phyloP scores from a whole-genome alignment of 2,113 vertebrate species.

The Cyanocitta stelleri region DNA sequence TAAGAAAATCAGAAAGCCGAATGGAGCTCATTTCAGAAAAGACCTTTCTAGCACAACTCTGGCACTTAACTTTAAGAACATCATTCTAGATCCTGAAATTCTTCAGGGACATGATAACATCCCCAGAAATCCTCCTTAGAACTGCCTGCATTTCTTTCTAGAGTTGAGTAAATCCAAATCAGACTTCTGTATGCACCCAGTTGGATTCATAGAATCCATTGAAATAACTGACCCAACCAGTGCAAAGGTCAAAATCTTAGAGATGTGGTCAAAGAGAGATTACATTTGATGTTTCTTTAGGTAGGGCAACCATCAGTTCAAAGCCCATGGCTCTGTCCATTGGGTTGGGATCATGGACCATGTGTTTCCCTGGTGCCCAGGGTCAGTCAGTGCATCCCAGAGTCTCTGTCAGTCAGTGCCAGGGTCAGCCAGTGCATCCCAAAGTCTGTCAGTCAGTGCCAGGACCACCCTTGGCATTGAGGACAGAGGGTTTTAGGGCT shows the following conservation, averaged over 20 bases:
- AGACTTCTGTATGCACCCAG: not conserved
- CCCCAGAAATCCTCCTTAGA: not conserved
- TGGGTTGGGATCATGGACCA: accelerated
- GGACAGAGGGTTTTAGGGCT: not conserved
- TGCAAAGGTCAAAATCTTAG: not conserved
- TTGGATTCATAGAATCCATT: not conserved
- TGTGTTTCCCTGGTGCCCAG: not conserved
- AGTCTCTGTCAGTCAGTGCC: not conserved
- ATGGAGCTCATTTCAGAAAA: not conserved
- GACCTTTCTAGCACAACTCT: not conserved
- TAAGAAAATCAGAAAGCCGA: not conserved
- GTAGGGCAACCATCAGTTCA: not conserved
- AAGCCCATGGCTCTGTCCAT: accelerated
- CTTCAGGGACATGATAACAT: not conserved
- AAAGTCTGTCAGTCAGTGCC: not conserved
- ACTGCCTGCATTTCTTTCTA: not conserved
- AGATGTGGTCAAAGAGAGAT: not conserved
- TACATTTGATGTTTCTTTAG: no score
- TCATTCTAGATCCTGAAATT: not conserved
- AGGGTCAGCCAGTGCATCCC: not conserved
- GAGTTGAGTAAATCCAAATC: not conserved
- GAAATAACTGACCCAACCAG: not conserved
- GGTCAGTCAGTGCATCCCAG: not conserved
- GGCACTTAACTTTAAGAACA: not conserved
- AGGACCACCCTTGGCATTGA: not conserved